Base-by-base conservation (phyloP, 2,797 vertebrate species). In the Acridotheres tristis region DNA sequence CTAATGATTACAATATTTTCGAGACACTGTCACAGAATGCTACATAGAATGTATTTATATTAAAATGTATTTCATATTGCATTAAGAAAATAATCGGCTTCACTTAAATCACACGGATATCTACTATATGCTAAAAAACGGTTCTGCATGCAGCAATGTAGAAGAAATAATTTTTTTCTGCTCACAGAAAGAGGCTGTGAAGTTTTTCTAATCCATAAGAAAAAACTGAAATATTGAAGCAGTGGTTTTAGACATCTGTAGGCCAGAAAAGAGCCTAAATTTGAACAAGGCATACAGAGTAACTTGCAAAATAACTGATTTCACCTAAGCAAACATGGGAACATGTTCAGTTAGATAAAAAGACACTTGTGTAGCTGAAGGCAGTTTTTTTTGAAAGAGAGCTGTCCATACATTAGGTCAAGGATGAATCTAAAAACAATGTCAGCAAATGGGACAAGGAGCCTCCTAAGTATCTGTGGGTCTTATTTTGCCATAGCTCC, bases 1-100 rank as follows among this genome's bases (percentile, higher is more conserved):
- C 78, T 97, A 97, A 97, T 95, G 94, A 96, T 95, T 96, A 82
- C 86, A 96, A 63, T 93, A 87, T 83, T 97, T 97, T 95, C 94
- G 96, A 95, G 77, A 89, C 58, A 87, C 30, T 94, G 87, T 72
- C 85, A 76, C 61, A 22, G 45, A 96, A 40, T 82, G 65, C 72
- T 87, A 96, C 82, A 82, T 17, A 7, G 71, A 96, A 95, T 92
- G 88, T 85, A 88, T 96, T 97, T 95, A 92, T 95, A 94, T 94
- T 96, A 94, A 90, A 86, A 96, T 84, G 72, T 53, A 90, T 95
- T 97, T 96, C 55, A 80, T 94, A 77, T 83, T 93, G 47, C 93
- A 78, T 95, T 96, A 95, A 96, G 94, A 96, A 96, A 96, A 96
- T 66, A 92, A 79, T 82, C 72, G 86, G 48, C 76, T 85, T 79